These are phyloP conservation scores for Oscheius sp. DNA, from an alignment of 2,888 invertebrate genomes.

Conservation along the genomic window DNA sequence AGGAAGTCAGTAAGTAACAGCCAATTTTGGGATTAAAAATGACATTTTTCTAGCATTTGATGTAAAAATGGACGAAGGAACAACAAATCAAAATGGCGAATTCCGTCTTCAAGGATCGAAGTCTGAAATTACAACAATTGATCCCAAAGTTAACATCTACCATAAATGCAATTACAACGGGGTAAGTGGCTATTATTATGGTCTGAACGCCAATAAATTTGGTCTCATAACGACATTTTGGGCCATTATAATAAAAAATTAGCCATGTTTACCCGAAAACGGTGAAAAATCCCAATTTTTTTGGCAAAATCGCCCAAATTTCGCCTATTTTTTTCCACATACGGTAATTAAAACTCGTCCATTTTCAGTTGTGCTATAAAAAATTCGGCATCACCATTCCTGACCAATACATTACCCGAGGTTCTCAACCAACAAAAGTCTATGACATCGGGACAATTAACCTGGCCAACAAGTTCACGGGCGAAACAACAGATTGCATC, in stretches of 20 bases:
- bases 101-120: constrained; percentile 54
- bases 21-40: neutral
- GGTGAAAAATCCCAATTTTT: constrained; percentile 45
- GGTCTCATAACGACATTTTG: no score
- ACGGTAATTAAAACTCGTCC: constrained; percentile 40
- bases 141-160: constrained; percentile 47
- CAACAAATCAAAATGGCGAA: constrained; percentile 50
- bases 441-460: constrained; percentile 52
- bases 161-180: constrained; percentile 58
- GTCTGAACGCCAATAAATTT: neutral
- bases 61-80: constrained; percentile 46
- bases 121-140: constrained; percentile 54
- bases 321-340: constrained; percentile 31
- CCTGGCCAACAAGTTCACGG: constrained; percentile 44
- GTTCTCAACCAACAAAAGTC: constrained; percentile 40
- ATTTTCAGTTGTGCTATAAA: constrained; percentile 56
- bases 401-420: constrained; percentile 57
- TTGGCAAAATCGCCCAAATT: no score
- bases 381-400: constrained; percentile 66
- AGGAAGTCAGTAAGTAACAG: constrained; percentile 47
- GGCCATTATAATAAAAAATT: constrained; percentile 47
- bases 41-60: constrained; percentile 56
- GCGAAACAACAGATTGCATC: constrained; percentile 49
- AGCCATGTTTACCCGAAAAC: constrained; percentile 42
- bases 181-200: constrained; percentile 22